phyloP scores from a whole-genome alignment of 2,888 invertebrate species.

The Drosophila robusta region DNA sequence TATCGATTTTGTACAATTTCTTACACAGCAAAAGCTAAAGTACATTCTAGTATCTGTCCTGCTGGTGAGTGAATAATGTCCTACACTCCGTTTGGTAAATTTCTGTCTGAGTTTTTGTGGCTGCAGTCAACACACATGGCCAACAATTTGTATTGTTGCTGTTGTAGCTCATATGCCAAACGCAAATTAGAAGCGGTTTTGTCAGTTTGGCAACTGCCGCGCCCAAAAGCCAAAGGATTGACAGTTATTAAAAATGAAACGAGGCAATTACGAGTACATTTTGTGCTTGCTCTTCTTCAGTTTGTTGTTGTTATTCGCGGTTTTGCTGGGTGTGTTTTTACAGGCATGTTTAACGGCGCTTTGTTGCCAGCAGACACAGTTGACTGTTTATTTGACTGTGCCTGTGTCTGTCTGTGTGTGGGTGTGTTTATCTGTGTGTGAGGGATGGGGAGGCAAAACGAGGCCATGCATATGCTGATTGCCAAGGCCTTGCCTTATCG shows the following conservation, averaged over 20 bases:
- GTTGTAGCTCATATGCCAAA: slow-evolving; percentile 53
- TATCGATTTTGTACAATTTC: background rate
- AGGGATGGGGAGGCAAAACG: slow-evolving; percentile 6
- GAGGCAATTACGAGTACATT: slow-evolving; percentile 74
- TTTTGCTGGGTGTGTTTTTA: slow-evolving; percentile 67
- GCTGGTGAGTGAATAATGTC: slow-evolving; percentile 12
- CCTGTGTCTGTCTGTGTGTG: slow-evolving; percentile 15
- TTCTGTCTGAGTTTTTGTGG: slow-evolving; percentile 36
- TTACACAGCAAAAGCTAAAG: background rate
- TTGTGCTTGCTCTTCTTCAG: slow-evolving; percentile 23
- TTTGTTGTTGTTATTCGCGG: slow-evolving; percentile 21
- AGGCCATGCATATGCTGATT: slow-evolving; percentile 75
- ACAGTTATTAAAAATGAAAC: slow-evolving; percentile 79
- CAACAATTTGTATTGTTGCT: slow-evolving; percentile 19
- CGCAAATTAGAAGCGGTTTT: slow-evolving; percentile 70
- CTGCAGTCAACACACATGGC: slow-evolving; percentile 10
- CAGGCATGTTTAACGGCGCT: slow-evolving; percentile 72
- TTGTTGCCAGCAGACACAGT: slow-evolving; percentile 50
- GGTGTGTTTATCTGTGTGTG: slow-evolving; percentile 13
- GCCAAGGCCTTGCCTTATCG: slow-evolving; percentile 58
- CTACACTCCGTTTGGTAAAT: slow-evolving; percentile 18
- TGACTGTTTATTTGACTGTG: slow-evolving; percentile 47
- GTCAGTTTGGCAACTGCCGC: slow-evolving; percentile 69
- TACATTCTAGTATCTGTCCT: background rate
- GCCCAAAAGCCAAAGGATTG: slow-evolving; percentile 74